These are phyloP conservation scores for Meteorus colon DNA, from an alignment of 2,888 invertebrate species.

Conservation along the genomic window DNA sequence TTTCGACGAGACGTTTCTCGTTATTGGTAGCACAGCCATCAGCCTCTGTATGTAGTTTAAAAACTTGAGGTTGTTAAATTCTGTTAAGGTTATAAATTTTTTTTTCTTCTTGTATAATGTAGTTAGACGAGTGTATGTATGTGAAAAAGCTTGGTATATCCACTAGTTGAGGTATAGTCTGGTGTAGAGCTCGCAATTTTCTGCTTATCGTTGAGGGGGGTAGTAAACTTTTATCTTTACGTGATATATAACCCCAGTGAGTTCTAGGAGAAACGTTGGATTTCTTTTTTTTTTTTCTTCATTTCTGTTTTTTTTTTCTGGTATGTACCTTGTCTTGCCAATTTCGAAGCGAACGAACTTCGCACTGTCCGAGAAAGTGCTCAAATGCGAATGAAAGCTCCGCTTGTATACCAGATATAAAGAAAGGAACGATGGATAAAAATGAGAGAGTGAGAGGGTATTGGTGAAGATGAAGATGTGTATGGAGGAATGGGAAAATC, in stretches of 20 bases:
- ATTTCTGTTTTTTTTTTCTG: conserved; percentile 5
- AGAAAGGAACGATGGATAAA: conserved; percentile 14
- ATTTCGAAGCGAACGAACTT: conserved; percentile 4
- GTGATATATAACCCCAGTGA: conserved; percentile 42
- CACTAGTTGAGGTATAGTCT: conserved; percentile 18
- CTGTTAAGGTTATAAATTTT: conserved; percentile 10
- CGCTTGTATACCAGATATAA: conserved; percentile 14
- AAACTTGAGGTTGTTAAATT: not conserved
- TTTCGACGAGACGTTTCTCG: not conserved
- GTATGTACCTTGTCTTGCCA: conserved; percentile 22
- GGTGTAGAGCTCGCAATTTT: conserved; percentile 47
- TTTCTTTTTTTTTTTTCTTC: not conserved
- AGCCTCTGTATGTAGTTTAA: not conserved
- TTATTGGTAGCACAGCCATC: not conserved
- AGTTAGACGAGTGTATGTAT: not conserved
- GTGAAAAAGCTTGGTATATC: conserved; percentile 23
- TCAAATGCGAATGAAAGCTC: conserved; percentile 8
- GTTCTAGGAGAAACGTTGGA: conserved; percentile 20
- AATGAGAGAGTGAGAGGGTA: not conserved
- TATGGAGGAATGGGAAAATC: not conserved
- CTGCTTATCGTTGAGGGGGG: conserved; percentile 47
- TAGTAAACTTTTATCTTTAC: conserved; percentile 48
- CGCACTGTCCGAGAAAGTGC: conserved; percentile 12
- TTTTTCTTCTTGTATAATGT: not conserved
- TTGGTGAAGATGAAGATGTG: not conserved